Base-by-base conservation (phyloP, 2,888 invertebrate genomes). In the Drosophila ezoana region DNA sequence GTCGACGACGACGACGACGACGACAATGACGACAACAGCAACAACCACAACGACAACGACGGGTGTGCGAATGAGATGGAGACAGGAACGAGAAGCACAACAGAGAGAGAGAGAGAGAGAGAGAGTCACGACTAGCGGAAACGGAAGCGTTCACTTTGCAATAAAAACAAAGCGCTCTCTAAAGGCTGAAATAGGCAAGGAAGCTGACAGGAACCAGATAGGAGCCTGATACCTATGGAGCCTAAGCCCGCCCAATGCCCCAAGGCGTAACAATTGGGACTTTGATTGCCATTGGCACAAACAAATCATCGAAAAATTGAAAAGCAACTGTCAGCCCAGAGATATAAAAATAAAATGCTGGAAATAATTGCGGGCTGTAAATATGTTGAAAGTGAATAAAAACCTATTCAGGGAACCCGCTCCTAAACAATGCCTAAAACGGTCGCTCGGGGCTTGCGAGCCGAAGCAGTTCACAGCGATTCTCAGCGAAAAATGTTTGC, bases 301-400 rank as follows among this genome's bases (percentile, higher is more conserved):
- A 76, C 79, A 83, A 88, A 86, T 79, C 72, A 76, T 66, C 52
- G 58, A 63, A 61, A 74, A 69, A 68, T 87, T 66, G 64, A 76
- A 72, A 63, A 67, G 40, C 82, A 79, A 84, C 59, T 64, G 49
- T 44, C 57, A 64, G 20, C 11, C 3, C 8, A 38, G 40, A 51
- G 54, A 44, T 20, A 64, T 77, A 72, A 73, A 79, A 86, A 68
- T 75, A 77, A 86, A 88, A 75, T 82, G 69, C 77, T 79, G 82
- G 60, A 87, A 82, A 76, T 82, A 83, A 83, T 82, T 84, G 77
- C 64, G 80, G 61, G 5, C 58, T 66, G 57, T 66, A 69, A 79
- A 81, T 67, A 83, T 62, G 67, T 68, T 78, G 48, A n/a, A 49
- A 63, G 48, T 64, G 45, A 70, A 70, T 54, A 59, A 58, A 54